Conservation (phyloP, 2,888 invertebrate genomes). For the Cephus pygmeus region DNA sequence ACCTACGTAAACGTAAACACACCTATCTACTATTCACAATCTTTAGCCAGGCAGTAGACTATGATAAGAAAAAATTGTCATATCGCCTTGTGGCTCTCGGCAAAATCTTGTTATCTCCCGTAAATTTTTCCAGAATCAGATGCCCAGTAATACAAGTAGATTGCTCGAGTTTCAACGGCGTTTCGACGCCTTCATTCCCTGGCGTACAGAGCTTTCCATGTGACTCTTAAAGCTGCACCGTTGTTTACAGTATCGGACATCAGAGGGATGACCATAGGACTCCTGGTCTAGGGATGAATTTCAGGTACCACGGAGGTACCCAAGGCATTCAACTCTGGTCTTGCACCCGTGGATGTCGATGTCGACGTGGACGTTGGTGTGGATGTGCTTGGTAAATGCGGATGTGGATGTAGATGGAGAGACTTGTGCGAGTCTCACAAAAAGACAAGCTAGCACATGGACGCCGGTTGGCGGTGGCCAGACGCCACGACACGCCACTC, state of each 20-base stretch:
- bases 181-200: not conserved
- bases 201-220: slow-evolving; percentile 29
- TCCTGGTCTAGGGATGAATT: slow-evolving; percentile 13
- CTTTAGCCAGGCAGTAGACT: not conserved
- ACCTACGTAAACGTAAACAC: not conserved
- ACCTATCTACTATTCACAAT: not conserved
- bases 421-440: slow-evolving; percentile 31
- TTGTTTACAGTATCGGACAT: slow-evolving; percentile 41
- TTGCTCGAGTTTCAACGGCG: not conserved
- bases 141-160: not conserved
- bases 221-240: slow-evolving; percentile 26
- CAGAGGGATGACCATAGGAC: slow-evolving; percentile 15
- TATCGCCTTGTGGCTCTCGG: not conserved
- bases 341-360: slow-evolving; percentile 40
- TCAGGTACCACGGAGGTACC: slow-evolving; percentile 11
- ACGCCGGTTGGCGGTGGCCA: slow-evolving; percentile 34
- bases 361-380: slow-evolving; percentile 38
- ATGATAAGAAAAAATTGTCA: not conserved
- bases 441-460: slow-evolving; percentile 33
- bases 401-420: slow-evolving; percentile 11
- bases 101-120: not conserved
- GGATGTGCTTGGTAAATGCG: slow-evolving; percentile 20
- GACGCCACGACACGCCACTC: slow-evolving; percentile 30
- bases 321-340: slow-evolving; percentile 30
- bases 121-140: not conserved